A percentile compares a stretch with the other conserved stretches of the same genome.
These are phyloP conservation scores for Epirrhoe tristata DNA, from an alignment of 2,888 invertebrate genomes.

Conservation along the genomic window DNA sequence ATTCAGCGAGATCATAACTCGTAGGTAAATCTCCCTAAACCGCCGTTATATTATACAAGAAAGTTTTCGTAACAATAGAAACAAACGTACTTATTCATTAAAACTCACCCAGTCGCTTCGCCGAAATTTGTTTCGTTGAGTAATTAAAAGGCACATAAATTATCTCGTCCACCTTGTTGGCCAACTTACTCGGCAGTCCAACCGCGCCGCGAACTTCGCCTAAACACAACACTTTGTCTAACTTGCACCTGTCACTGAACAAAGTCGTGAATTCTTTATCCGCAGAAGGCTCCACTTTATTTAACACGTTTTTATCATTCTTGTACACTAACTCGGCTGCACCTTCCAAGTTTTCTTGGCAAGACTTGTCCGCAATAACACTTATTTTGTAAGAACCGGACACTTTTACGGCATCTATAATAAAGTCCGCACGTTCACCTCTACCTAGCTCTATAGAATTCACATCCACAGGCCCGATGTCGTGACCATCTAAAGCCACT, in stretches of 20 bases:
- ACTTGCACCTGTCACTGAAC: slow-evolving; percentile 74
- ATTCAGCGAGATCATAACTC: slow-evolving; percentile 3
- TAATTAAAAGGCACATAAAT: slow-evolving; percentile 90
- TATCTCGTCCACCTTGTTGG: slow-evolving; percentile 77
- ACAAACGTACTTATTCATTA: slow-evolving; percentile 44
- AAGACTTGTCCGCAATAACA: slow-evolving; percentile 79
- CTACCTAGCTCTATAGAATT: slow-evolving; percentile 85
- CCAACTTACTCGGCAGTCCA: slow-evolving; percentile 81
- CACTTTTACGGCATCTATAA: slow-evolving; percentile 87
- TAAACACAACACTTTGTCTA: slow-evolving; percentile 83
- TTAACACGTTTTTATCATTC: slow-evolving; percentile 58
- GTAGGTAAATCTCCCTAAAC: slow-evolving; percentile 28
- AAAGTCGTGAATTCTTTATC: slow-evolving; percentile 74
- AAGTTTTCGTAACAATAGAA: slow-evolving; percentile 30
- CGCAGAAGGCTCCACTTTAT: slow-evolving; percentile 63
- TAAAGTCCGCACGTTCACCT: slow-evolving; percentile 92
- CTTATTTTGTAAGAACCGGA: slow-evolving; percentile 87
- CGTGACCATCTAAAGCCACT: slow-evolving; percentile 90
- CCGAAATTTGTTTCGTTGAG: slow-evolving; percentile 75
- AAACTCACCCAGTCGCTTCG: slow-evolving; percentile 77
- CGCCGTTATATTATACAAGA: slow-evolving; percentile 17
- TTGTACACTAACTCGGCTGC: slow-evolving; percentile 82
- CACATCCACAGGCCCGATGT: slow-evolving; percentile 85
- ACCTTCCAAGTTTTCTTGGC: slow-evolving; percentile 80
- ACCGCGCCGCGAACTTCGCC: slow-evolving; percentile 83